A percentile compares a stretch with the other conserved stretches of the same genome.
phyloP scores from a whole-genome alignment of 2,888 invertebrate species.

The Limnephilus marmoratus region DNA sequence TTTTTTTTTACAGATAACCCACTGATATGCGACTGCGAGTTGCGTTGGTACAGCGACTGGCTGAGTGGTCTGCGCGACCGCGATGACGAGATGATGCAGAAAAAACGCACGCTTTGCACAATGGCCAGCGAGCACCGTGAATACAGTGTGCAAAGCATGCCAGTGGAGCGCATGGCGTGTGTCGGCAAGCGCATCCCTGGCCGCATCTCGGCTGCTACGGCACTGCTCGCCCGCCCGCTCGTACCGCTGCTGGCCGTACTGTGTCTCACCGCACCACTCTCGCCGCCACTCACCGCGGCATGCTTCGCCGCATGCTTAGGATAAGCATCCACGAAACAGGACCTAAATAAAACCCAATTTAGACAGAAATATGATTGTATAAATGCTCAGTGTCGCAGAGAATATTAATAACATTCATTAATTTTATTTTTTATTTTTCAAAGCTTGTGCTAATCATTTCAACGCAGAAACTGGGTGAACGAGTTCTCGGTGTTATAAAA shows the following conservation, averaged over 20 bases:
- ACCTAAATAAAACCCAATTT: neutral
- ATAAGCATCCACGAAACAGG: neutral
- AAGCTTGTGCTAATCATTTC: neutral
- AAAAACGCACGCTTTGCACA: conserved; percentile 89
- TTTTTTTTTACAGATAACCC: conserved; percentile 85
- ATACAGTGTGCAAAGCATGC: conserved; percentile 89
- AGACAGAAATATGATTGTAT: neutral
- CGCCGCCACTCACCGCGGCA: neutral
- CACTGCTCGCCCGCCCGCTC: conserved; percentile 70
- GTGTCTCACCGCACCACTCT: conserved; percentile 15
- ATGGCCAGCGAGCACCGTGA: conserved; percentile 89
- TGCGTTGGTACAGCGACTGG: conserved; percentile 93
- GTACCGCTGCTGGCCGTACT: conserved; percentile 62
- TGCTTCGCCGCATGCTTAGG: conserved; percentile 9
- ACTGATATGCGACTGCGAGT: conserved; percentile 90
- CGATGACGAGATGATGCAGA: conserved; percentile 92
- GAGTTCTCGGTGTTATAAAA: neutral
- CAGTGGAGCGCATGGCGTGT: conserved; percentile 90
- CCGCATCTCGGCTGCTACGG: conserved; percentile 68
- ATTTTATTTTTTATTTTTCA: neutral
- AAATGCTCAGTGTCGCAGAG: conserved; percentile 5
- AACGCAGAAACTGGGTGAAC: neutral
- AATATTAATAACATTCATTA: neutral
- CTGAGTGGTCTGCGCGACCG: conserved; percentile 86
- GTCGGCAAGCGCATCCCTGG: conserved; percentile 80